These are phyloP conservation scores for Caenorhabditis afra DNA, from an alignment of 2,888 invertebrate genomes.

Conservation along the genomic window DNA sequence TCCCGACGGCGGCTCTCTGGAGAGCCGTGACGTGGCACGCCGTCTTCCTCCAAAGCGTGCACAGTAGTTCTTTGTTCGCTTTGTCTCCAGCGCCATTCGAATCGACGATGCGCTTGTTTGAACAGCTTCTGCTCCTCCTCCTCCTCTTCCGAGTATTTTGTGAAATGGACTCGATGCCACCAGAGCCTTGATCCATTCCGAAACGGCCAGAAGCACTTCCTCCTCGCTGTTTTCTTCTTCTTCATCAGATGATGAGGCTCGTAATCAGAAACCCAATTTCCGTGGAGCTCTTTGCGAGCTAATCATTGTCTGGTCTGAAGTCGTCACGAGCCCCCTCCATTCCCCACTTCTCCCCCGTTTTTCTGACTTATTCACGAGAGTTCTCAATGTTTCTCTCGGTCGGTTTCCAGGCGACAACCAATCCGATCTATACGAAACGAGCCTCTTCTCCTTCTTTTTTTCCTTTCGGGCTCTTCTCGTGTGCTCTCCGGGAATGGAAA, in stretches of 20 bases:
- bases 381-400: not conserved
- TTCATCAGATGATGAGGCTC: no score
- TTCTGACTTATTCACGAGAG: not conserved
- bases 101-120: no score
- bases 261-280: no score
- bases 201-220: not conserved
- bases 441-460: constrained; percentile 2
- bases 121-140: no score
- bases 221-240: no score
- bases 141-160: constrained; percentile 53
- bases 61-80: constrained; percentile 53
- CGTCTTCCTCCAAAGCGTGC: constrained; percentile 1
- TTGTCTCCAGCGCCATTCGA: constrained; percentile 59
- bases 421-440: constrained; percentile 2
- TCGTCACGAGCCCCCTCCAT: not conserved
- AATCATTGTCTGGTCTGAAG: no score
- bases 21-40: constrained; percentile 27
- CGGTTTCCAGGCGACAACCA: constrained; percentile 11
- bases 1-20: no score
- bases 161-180: constrained; percentile 28
- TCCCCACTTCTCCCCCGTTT: not conserved
- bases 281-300: no score
- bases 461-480: not conserved
- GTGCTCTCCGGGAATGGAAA: constrained; percentile 7
- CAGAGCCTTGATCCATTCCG: constrained; percentile 13